Percentiles rank a stretch among this genome's conserved stretches.
phyloP scores from a whole-genome alignment of 1,140 invertebrate species.

The Drosophila insularis region DNA sequence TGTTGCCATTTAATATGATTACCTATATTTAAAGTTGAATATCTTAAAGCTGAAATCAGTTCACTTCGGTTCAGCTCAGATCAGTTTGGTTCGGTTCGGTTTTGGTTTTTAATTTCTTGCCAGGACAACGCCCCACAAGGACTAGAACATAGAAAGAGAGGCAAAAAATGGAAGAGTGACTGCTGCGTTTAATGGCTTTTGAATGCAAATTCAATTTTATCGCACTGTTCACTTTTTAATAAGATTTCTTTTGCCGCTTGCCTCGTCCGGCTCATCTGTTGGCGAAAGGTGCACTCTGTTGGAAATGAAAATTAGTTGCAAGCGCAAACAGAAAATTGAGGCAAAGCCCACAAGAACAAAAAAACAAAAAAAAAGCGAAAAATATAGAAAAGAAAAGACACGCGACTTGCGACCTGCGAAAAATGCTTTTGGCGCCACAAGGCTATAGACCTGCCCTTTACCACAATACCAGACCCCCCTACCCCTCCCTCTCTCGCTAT shows the following conservation, averaged over 20 bases:
- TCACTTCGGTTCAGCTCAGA: conserved; percentile 10
- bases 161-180: conserved; percentile 55
- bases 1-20: conserved; percentile 60
- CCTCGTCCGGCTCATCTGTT: conserved; percentile 19
- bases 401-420: conserved; percentile 76
- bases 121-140: conserved; percentile 43
- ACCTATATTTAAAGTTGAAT: not conserved
- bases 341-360: conserved; percentile 29
- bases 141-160: conserved; percentile 21
- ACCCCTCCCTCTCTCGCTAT: not conserved
- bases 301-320: conserved; percentile 81
- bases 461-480: conserved; percentile 11
- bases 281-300: conserved; percentile 74
- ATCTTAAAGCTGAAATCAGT: conserved; percentile 45
- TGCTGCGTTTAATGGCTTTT: conserved; percentile 82
- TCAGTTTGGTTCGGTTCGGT: conserved; percentile 27
- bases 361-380: conserved; percentile 36
- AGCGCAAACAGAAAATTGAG: conserved; percentile 37
- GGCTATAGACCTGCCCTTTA: conserved; percentile 47
- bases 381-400: conserved; percentile 63
- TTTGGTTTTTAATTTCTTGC: conserved; percentile 57
- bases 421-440: conserved; percentile 61
- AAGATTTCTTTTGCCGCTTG: conserved; percentile 65
- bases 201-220: conserved; percentile 83
- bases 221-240: conserved; percentile 82